These are phyloP conservation scores for Mycalesis mineus DNA, from an alignment of 2,888 invertebrate genomes.

Conservation along the genomic window DNA sequence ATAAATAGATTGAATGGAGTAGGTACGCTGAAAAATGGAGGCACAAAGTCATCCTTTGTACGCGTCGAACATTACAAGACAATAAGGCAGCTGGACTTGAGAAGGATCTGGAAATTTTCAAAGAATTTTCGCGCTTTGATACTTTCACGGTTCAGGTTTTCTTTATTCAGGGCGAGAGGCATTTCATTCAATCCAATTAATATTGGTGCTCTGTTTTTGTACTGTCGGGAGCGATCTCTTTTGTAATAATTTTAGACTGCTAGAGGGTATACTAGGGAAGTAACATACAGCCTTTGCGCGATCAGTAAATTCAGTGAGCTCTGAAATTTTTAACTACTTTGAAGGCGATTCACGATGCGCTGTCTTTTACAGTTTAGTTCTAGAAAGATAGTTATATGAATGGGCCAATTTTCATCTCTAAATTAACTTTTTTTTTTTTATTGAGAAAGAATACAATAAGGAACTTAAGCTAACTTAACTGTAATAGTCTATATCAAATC, in stretches of 20 bases:
- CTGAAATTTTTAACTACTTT: too few relatives aligned
- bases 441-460: too few relatives aligned
- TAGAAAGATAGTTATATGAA: too few relatives aligned
- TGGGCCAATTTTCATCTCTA: too few relatives aligned
- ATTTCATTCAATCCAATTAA: conserved; percentile 8
- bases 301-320: too few relatives aligned
- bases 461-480: too few relatives aligned
- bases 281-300: too few relatives aligned
- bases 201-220: not conserved
- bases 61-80: conserved; percentile 19
- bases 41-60: conserved; percentile 41
- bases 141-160: conserved; percentile 11
- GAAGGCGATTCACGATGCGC: too few relatives aligned
- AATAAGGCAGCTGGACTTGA: conserved; percentile 26
- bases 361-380: too few relatives aligned
- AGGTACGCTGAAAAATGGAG: conserved; percentile 57
- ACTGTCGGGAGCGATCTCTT: not conserved
- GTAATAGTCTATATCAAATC: too few relatives aligned
- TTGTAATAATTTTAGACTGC: not conserved
- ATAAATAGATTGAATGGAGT: conserved; percentile 57
- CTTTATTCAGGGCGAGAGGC: not conserved
- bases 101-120: conserved; percentile 34
- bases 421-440: too few relatives aligned
- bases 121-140: conserved; percentile 28
- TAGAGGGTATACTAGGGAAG: not conserved